Percentiles rank a stretch among this genome's conserved stretches.
These are phyloP conservation scores for Drosophila sordidapex DNA, from an alignment of 2,888 invertebrate species.

Conservation along the genomic window DNA sequence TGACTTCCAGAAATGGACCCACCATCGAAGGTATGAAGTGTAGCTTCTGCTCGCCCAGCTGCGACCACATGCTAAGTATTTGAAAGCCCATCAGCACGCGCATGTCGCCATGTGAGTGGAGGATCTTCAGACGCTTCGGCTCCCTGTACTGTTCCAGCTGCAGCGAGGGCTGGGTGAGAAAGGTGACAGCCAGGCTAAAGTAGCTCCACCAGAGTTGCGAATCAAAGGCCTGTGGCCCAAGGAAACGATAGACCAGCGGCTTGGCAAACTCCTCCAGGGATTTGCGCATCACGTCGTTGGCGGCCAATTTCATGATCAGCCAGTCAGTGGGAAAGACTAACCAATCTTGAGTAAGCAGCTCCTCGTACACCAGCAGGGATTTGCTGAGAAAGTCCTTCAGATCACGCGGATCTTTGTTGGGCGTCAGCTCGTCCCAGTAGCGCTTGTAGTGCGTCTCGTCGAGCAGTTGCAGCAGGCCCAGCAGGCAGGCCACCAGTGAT, in stretches of 20 bases:
- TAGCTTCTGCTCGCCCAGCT: slow-evolving; percentile 94
- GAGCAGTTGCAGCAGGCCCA: slow-evolving; percentile 93
- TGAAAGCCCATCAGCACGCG: slow-evolving; percentile 96
- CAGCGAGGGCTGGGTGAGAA: slow-evolving; percentile 91
- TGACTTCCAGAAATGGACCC: slow-evolving; percentile 96
- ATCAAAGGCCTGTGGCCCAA: slow-evolving; percentile 91
- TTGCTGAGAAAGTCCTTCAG: slow-evolving; percentile 94
- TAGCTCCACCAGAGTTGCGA: slow-evolving; percentile 91
- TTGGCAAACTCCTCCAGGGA: slow-evolving; percentile 95
- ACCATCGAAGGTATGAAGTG: slow-evolving; percentile 97
- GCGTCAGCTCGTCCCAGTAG: slow-evolving; percentile 92
- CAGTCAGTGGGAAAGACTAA: slow-evolving; percentile 92
- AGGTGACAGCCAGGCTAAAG: slow-evolving; percentile 92
- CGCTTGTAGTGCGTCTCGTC: slow-evolving; percentile 95
- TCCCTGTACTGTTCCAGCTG: slow-evolving; percentile 93
- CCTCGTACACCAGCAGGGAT: slow-evolving; percentile 88
- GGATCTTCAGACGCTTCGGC: slow-evolving; percentile 91
- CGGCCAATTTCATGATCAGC: slow-evolving; percentile 95
- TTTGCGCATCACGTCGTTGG: slow-evolving; percentile 93
- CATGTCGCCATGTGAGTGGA: slow-evolving; percentile 94
- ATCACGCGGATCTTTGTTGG: slow-evolving; percentile 89
- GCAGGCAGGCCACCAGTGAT: slow-evolving; percentile 93
- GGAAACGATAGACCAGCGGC: slow-evolving; percentile 93
- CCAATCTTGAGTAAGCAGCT: slow-evolving; percentile 84
- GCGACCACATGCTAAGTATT: slow-evolving; percentile 96